Evolutionary conservation across 2,113 vertebrate species (phyloP), one percentile per base, ranked within the genome.

Genomic region (Piliocolobus tephrosceles): DNA sequence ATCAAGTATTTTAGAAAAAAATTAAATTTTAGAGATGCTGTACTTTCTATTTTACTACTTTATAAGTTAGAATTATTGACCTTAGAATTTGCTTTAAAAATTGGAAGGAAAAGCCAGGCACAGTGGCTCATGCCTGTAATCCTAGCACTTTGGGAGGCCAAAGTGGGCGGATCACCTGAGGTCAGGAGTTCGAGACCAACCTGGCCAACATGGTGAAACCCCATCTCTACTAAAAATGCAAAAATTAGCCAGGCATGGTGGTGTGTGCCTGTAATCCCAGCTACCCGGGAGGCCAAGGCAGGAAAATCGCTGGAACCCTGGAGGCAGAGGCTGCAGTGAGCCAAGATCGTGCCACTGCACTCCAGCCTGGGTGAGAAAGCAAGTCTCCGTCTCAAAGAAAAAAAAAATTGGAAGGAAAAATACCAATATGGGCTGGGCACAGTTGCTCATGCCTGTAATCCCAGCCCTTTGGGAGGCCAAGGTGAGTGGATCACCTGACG

Each of bases 71-170:
- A 88, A 88, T 92, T 66, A 88, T 8, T 95, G 25, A 85, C 35
- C 64, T 85, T 90, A 81, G 83, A 82, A 58, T 92, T 83, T 87
- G 38, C 61, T 43, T 85, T 81, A 61, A 75, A 94, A 82, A n/a
- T 83, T 47, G 35, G 30, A 64, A 92, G 43, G 22, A 79, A 93
- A 32, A 30, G 61, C 32, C 4, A n/a, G 35, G 17, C 35, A 8
- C 68, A 17, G 68, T 70, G 68, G 35, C 35, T n/a, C 68, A 70
- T 2, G 3, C 66, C 64, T 68, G 16, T 68, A 68, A n/a, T 16
- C 66, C 66, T 8, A 68, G 66, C 66, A 68, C 66, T 68, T 68
- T 68, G 66, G 32, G 32, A 68, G 66, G 32, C 66, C 30, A 35
- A 68, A 16, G 32, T 30, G 16, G 32, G 66, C 0, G 7, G 16